Conservation (phyloP, 2,888 invertebrate genomes). For the Cinara cedri region DNA sequence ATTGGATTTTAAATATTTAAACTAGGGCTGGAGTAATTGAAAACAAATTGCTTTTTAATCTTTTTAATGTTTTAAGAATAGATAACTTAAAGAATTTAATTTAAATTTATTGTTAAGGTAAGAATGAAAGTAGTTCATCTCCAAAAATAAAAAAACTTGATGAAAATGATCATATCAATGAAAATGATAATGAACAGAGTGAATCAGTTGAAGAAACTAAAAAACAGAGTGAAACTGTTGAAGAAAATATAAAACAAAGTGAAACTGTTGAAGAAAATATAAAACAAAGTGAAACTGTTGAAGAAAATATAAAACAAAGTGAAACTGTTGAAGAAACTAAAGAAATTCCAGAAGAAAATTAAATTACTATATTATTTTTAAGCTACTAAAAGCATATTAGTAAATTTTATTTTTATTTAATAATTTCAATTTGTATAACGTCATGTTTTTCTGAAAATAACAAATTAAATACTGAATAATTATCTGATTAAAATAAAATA, state of each 20-base stretch:
- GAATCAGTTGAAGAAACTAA: not conserved
- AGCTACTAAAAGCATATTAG: too few species aligned
- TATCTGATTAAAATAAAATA: too few species aligned
- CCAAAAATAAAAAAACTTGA: constrained; percentile 27
- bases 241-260: not conserved
- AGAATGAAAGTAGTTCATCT: not conserved
- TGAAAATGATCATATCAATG: not conserved
- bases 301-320: not conserved
- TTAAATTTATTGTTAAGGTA: constrained; percentile 21
- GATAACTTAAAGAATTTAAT: not conserved
- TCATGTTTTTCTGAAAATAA: too few species aligned
- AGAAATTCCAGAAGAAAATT: constrained; percentile 12
- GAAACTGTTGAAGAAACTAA: not conserved
- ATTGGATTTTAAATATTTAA: too few species aligned
- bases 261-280: not conserved
- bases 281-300: not conserved
- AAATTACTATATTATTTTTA: not conserved
- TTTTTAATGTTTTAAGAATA: not conserved
- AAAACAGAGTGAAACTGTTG: not conserved
- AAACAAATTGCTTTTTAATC: too few species aligned
- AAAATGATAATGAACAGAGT: not conserved
- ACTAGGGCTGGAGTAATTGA: too few species aligned
- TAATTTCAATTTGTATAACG: too few species aligned
- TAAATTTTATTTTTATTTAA: too few species aligned
- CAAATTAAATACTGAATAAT: too few species aligned